Evolutionary conservation across 2,113 vertebrate genomes (phyloP).

Genomic region (Nothocercus nigrocapillus): DNA sequence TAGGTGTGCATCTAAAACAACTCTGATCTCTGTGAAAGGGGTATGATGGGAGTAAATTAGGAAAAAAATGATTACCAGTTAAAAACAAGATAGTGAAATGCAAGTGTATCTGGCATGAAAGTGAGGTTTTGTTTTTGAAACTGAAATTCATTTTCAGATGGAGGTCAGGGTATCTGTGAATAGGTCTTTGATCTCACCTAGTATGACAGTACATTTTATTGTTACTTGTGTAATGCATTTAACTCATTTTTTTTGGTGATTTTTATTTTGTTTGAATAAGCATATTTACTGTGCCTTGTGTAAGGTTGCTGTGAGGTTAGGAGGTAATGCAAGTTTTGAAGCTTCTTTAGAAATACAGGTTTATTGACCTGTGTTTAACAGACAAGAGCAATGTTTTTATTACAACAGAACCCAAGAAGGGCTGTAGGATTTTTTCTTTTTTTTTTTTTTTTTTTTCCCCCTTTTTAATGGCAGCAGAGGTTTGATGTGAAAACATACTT

Average conservation of each 20-base stretch:
- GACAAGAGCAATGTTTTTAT: slow-evolving; percentile 66
- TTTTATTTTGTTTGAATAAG: slow-evolving; percentile 10
- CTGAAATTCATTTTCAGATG: background rate
- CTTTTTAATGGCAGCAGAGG: slow-evolving; percentile 15
- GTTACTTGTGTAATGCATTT: background rate
- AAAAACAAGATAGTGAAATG: background rate
- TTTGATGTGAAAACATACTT: slow-evolving; percentile 43
- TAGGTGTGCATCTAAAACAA: background rate
- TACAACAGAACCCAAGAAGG: background rate
- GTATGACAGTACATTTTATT: background rate
- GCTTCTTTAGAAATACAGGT: slow-evolving; percentile 5
- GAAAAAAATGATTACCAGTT: background rate
- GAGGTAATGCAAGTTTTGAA: slow-evolving; percentile 2
- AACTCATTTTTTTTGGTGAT: background rate
- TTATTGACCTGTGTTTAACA: slow-evolving; percentile 58
- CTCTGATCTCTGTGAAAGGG: background rate
- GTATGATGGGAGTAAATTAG: background rate
- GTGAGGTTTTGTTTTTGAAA: background rate
- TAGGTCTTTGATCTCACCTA: background rate
- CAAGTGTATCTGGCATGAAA: background rate
- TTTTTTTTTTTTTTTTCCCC: no score
- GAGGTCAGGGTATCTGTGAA: background rate
- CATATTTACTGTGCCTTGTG: background rate
- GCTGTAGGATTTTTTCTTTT: background rate
- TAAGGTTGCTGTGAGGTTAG: slow-evolving; percentile 13